Evolutionary conservation across 1,140 invertebrate genomes (phyloP), one percentile per base, ranked within the genome.

Genomic region (Conus betulinus): DNA sequence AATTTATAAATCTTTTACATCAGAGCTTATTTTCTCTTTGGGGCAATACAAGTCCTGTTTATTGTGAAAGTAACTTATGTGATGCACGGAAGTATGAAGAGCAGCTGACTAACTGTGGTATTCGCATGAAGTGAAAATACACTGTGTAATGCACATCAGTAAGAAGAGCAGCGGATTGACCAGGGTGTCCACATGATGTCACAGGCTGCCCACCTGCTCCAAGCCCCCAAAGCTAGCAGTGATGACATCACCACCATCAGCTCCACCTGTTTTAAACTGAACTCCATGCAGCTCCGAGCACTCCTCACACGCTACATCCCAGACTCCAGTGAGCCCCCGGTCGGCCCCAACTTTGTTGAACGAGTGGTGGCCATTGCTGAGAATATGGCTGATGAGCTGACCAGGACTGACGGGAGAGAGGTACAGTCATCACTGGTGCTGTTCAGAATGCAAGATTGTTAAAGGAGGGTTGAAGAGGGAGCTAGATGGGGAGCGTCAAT

Each of bases 211-310:
- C 95, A 96, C 89, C 92, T 96, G 15, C 91, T 97, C 4, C 94
- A 98, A 96, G 97, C 98, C 11, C 97, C 98, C 3, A 99, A 99
- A 94, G 97, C 97, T 85, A 98, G 97, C n/a, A 96, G 97, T 8
- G 98, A 99, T 92, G 98, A 99, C 94, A 96, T 99, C 25, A 97
- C 98, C 15, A 97, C 97, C 81, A 96, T 99, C 63, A 97, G 98
- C 84, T 97, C 98, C n/a, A 97, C 98, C 57, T 99, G 99, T 95
- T 99, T 99, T 96, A 99, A 99, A 93, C 96, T 99, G 15, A 99
- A 99, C 96, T 99, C 98, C 0, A 96, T 99, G 39, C 99, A 99
- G 96, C 96, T 99, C 82, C 92, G 93, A 17, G 92, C 92, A 27
- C 91, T 99, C 87, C 95, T 99, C n/a, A 97, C 97, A 92, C 97